phyloP scores from a whole-genome alignment of 2,797 vertebrate genomes.

The Lithobates pipiens region DNA sequence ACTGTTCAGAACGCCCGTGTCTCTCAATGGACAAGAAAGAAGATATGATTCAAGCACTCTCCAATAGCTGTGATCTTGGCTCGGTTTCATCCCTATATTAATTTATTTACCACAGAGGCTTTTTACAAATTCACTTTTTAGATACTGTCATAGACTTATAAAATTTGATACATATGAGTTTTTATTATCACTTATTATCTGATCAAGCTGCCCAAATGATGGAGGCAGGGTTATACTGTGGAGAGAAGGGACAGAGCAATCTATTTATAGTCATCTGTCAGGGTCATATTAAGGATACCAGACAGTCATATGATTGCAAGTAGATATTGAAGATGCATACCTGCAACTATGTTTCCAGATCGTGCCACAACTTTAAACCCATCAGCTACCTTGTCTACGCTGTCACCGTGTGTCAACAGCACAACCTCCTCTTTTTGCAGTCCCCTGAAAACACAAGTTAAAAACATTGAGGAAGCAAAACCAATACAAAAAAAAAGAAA shows the following conservation, averaged over 20 bases:
- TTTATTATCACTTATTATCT: neutral
- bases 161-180: neutral
- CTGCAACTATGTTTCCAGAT: slow-evolving; percentile 95
- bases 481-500: neutral
- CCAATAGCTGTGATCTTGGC: no score
- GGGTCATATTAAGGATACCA: neutral
- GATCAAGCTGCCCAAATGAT: neutral
- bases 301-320: neutral
- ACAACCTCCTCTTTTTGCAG: slow-evolving; percentile 97
- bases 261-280: neutral
- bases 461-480: slow-evolving; percentile 28
- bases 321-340: slow-evolving; percentile 71
- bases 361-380: slow-evolving; percentile 97
- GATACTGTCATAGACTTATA: neutral
- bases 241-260: neutral
- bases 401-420: slow-evolving; percentile 95
- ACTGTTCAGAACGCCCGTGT: no score
- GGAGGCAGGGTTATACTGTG: neutral
- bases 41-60: no score
- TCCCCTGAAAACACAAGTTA: slow-evolving; percentile 77
- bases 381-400: slow-evolving; percentile 97
- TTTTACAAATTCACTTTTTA: neutral
- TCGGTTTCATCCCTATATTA: no score
- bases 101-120: no score
- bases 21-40: no score